Base-by-base conservation (phyloP, 2,113 vertebrate species). In the Hylia prasina region DNA sequence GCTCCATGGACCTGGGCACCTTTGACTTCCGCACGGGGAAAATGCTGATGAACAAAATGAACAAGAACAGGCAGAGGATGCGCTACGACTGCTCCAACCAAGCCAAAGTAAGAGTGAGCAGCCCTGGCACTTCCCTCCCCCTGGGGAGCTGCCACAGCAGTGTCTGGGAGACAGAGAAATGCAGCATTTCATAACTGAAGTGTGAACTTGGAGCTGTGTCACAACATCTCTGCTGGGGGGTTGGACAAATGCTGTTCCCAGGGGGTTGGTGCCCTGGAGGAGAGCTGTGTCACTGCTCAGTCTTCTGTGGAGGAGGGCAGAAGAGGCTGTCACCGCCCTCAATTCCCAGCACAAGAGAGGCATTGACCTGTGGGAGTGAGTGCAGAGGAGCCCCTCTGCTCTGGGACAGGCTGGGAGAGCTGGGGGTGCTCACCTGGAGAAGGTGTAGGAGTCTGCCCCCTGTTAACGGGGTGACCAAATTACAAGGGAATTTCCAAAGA, bases 21-120 rank as follows among this genome's bases (percentile, higher is more conserved):
- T 99, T 99, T 2, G 99, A 99, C 96, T 99, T 99, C 97, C 99
- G 99, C 84, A 99, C 99, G 0, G 99, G 99, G 23, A 99, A 99
- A 60, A 99, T 99, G 99, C 97, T 99, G 75, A 98, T 99, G 99
- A 99, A 98, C 96, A 99, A 99, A 94, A 97, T 99, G 96, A 99
- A 98, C 98, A 99, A 99, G 98, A 99, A 99, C 97, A 98, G 99
- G 6, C 99, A 99, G 98, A 97, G 99, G 70, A 98, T 99, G 96
- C 98, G 99, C 76, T 99, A 99, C 0, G 99, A 99, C 94, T 99
- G 99, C 82, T 98, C 99, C 96, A 99, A 97, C 98, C 99, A 99
- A 95, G 98, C 98, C 96, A 99, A 99, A 98, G 99, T 99, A 91
- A 98, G 98, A 5, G 3, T 2, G 2, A 24, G 21, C 3, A 3